phyloP scores from a whole-genome alignment of 1,140 invertebrate species.

The Conus betulinus region DNA sequence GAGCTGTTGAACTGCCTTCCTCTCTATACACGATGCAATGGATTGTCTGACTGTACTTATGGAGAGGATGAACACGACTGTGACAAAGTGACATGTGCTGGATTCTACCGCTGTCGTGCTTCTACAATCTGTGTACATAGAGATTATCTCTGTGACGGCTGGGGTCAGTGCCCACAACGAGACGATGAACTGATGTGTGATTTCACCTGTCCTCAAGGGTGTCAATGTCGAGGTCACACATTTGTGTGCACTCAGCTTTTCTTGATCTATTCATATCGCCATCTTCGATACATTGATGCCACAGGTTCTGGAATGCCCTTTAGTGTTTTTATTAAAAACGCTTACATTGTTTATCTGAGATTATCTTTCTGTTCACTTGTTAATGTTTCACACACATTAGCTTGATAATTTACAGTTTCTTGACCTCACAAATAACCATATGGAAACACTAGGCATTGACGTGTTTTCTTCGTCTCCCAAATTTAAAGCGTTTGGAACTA shows the following conservation, averaged over 20 bases:
- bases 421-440: not conserved
- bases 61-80: not conserved
- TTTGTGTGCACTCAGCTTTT: not conserved
- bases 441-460: not conserved
- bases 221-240: not conserved
- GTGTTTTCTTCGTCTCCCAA: not conserved
- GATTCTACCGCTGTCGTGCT: constrained; percentile 1
- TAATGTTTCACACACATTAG: not conserved
- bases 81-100: not conserved
- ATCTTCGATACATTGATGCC: not conserved
- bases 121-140: constrained; percentile 22
- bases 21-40: not conserved
- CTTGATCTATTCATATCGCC: not conserved
- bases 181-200: constrained; percentile 21
- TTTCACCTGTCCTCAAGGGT: not conserved
- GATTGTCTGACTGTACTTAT: not conserved
- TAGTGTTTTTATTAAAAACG: not conserved
- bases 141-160: constrained; percentile 35
- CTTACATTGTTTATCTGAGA: not conserved
- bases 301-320: not conserved
- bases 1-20: not conserved
- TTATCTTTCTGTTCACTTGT: not conserved
- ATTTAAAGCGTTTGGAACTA: not conserved
- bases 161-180: constrained; percentile 8
- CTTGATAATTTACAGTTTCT: not conserved